Base-by-base conservation (phyloP, 1,140 invertebrate species). In the Littorina saxatilis region DNA sequence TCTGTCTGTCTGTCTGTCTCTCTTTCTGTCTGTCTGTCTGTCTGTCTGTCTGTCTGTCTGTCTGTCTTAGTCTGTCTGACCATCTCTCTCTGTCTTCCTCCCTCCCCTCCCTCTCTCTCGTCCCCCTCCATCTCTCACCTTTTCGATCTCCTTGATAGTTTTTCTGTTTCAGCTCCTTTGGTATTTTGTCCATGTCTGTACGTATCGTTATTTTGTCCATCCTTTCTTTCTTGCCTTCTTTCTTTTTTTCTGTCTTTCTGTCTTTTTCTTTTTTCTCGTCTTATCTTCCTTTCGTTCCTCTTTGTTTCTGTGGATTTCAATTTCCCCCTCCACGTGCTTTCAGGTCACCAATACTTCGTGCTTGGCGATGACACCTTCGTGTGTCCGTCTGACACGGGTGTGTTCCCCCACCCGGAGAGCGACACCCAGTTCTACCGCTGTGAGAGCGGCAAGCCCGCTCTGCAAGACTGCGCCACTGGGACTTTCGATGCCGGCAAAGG, bases 371-470 rank as follows among this genome's bases (percentile, higher is more conserved):
- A 72, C 15, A n/a, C 47, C 17, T 76, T 77, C 80, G 23, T 37
- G n/a, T 82, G 80, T 68, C 80, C 80, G 1, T 20, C 43, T 7
- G 40, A 50, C 7, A 37, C 61, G 52, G 80, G 80, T 5, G 39
- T 23, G 20, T 82, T 75, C 73, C 80, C 66, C 32, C 73, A 82
- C 40, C 58, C 80, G 20, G 47, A 27, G 7, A 58, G 40, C 58
- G 58, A 61, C 39, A 75, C 27, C 52, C 55, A 27, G 20, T 82
- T 66, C 40, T 82, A 68, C 80, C 35, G 40, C 32, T 82, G 80
- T 75, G 39, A 50, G 0, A 39, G 7, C 5, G 29, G 73, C 5
- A 20, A 76, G 29, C 35, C 52, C 2, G 63, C 61, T 27, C 29
- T 76, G 27, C 27, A 47, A 35, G 43, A 23, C n/a, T 82, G 80